phyloP scores from a whole-genome alignment of 2,797 vertebrate species.

The Lacerta viridis region DNA sequence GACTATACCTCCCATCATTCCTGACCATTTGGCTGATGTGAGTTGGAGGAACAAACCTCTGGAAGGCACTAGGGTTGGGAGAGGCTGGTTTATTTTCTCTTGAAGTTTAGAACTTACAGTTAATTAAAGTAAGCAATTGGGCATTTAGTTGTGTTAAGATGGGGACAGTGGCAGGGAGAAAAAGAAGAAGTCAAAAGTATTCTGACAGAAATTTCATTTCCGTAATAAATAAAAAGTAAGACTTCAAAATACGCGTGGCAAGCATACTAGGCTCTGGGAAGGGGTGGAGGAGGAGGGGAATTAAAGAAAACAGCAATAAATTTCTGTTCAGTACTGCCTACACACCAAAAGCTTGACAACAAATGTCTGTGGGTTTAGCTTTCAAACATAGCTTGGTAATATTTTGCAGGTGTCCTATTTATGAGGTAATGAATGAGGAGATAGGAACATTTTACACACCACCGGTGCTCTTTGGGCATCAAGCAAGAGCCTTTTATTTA shows the following conservation, averaged over 20 bases:
- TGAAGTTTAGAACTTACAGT: background rate
- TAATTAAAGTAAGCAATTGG: background rate
- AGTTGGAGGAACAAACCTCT: background rate
- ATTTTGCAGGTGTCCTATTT: slow-evolving; percentile 60
- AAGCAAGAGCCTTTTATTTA: background rate
- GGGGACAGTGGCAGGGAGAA: slow-evolving; percentile 53
- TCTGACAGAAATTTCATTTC: background rate
- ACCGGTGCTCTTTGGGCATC: slow-evolving; percentile 10
- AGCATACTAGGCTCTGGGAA: slow-evolving; percentile 63
- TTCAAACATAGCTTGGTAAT: slow-evolving; percentile 54
- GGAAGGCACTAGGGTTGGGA: no score
- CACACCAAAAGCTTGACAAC: slow-evolving; percentile 50
- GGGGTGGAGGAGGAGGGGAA: background rate
- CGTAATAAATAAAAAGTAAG: slow-evolving; percentile 55
- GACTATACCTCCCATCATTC: no score
- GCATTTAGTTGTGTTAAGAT: slow-evolving; percentile 52
- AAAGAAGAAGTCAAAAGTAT: slow-evolving; percentile 62
- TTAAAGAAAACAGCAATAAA: slow-evolving; percentile 66
- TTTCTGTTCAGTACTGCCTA: slow-evolving; percentile 66
- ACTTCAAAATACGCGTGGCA: slow-evolving; percentile 70
- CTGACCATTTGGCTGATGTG: background rate
- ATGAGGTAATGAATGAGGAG: slow-evolving; percentile 34
- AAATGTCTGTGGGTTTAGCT: slow-evolving; percentile 47
- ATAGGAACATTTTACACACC: slow-evolving; percentile 35
- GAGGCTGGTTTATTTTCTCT: no score